phyloP scores from a whole-genome alignment of 2,113 vertebrate genomes.

The Cavia porcellus region DNA sequence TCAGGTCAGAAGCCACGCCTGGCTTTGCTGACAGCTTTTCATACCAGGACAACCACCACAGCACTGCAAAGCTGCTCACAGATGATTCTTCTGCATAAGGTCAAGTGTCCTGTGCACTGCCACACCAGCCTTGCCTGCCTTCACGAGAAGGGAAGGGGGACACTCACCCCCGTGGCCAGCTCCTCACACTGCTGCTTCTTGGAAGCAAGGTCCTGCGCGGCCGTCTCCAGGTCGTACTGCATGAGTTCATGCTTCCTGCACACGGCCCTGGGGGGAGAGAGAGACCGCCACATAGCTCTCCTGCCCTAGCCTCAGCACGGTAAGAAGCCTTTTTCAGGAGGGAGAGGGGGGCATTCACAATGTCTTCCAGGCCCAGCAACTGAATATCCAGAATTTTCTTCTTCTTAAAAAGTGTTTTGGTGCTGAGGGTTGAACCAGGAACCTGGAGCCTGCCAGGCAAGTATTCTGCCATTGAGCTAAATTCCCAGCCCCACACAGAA shows the following conservation, averaged over 20 bases:
- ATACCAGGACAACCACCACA: neutral
- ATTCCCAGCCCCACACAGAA: neutral
- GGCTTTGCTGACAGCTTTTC: neutral
- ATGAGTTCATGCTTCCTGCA: conserved; percentile 97
- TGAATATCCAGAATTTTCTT: neutral
- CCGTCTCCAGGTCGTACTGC: conserved; percentile 96
- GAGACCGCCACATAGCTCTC: conserved; percentile 37
- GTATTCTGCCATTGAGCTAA: neutral
- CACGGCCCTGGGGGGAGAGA: conserved; percentile 91
- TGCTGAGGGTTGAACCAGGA: neutral
- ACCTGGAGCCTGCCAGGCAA: neutral
- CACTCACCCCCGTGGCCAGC: conserved; percentile 94
- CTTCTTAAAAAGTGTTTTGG: neutral
- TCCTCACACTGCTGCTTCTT: conserved; percentile 98
- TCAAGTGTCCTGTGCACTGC: neutral
- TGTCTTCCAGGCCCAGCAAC: neutral
- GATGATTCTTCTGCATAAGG: neutral
- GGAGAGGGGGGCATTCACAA: neutral
- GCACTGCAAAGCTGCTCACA: neutral
- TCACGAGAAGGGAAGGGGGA: neutral
- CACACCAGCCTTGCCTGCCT: neutral
- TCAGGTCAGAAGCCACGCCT: neutral
- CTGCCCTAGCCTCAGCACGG: neutral
- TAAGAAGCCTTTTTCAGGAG: neutral
- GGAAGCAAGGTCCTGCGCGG: conserved; percentile 92